Evolutionary conservation across 2,113 vertebrate genomes (phyloP), one percentile per base, ranked within the genome.

Genomic region (Passer domesticus): DNA sequence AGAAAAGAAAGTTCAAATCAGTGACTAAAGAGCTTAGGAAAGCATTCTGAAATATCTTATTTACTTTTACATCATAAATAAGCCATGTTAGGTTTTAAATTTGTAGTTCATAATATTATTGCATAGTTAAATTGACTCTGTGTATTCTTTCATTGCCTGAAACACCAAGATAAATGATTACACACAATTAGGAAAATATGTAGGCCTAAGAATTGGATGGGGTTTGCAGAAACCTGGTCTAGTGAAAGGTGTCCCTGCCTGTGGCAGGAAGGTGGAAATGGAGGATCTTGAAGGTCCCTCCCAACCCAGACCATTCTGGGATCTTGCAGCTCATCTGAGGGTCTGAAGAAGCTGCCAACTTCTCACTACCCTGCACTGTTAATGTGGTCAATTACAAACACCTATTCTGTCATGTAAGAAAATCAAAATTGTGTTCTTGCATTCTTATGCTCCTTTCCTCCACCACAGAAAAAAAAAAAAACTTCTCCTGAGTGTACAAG

Each of bases 1-100:
- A 44, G 49, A 75, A 39, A 96, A 70, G 41, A 63, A 55, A 92
- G 67, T 74, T 79, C 50, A 95, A 76, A 47, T 88, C 35, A 85
- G 75, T 68, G 75, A 92, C 55, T 82, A 39, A 78, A 90, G n/a
- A 87, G 33, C 67, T 85, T 70, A 63, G 35, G 13, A 83, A 89
- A 83, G 17, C 43, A 55, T 87, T 82, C 46, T 73, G 18, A 83
- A 89, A 70, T 5, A 66, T 37, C n/a, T 73, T 52, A 50, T 13
- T 96, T 84, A 68, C 52, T 91, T 90, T 72, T 39, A 55, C 6
- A 52, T 60, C 15, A 46, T 23, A 56, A 90, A 82, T 4, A 81
- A 92, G 35, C 3, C 31, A 44, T 8, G 39, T 27, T 49, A 30
- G 23, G 31, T 63, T 83, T 91, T 41, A 33, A 31, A 74, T 70